Evolutionary conservation across 1,140 invertebrate genomes (phyloP), one percentile per base, ranked within the genome.

Genomic region (Zaprionus africanus): DNA sequence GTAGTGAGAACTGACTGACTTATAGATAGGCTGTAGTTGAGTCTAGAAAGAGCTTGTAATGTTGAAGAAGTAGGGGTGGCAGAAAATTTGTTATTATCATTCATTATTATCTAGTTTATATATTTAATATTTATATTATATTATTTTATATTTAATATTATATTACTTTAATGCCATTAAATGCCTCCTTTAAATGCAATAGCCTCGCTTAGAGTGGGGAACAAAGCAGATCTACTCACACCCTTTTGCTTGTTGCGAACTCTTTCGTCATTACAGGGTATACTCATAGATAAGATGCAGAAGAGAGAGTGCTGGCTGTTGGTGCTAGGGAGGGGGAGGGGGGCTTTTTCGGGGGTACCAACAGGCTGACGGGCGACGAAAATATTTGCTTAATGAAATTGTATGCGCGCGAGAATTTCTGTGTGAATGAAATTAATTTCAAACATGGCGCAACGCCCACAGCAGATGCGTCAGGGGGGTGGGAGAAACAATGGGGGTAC

Each of bases 331-430:
- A 9, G 11, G 34, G 2, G 11, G 15, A 34, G 19, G 6, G 9
- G 13, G 31, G n/a, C 2, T 41, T 6, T 13, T 41, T 7, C 38
- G 15, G 41, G 41, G 28, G 41, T 43, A 43, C 41, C 41, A 28
- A 5, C 4, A 56, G 65, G 46, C 79, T 70, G 77, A 22, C 69
- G 73, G 83, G 80, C 84, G 67, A 78, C 68, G 76, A 88, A 88
- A 88, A 88, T 88, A 88, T 88, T 88, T 88, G 85, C 84, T 88
- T 88, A 88, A 88, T 88, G 84, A 88, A 88, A 88, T 88, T 88
- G 85, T 88, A 88, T 90, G 84, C 68, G 81, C 84, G 84, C 84
- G 84, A 78, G 84, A 88, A 90, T 84, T 90, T 87, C 74, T 84
- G 84, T 88, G 81, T 76, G 84, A 88, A 84, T 88, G 87, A 87